phyloP scores from a whole-genome alignment of 92 coral and sea anemone genomes.

The Epizoanthus fatuus region DNA sequence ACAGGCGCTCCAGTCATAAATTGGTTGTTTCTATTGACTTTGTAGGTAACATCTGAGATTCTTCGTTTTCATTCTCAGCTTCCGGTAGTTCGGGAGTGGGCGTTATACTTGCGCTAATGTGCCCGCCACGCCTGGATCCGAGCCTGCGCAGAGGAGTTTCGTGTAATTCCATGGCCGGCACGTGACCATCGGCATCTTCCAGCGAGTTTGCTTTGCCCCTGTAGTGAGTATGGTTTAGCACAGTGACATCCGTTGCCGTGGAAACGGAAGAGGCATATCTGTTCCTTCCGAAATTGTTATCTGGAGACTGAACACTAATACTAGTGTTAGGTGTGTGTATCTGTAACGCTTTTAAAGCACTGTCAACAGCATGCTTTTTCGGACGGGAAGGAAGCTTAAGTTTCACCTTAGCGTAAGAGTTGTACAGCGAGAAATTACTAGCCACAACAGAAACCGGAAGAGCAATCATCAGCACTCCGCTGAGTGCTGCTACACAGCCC shows the following conservation, averaged over 20 bases:
- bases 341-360: conserved; percentile 89
- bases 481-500: conserved; percentile 93
- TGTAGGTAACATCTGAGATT: conserved; percentile 3
- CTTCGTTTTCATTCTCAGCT: conserved; percentile 69
- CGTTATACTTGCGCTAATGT: conserved; percentile 66
- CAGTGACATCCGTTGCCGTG: conserved; percentile 69
- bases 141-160: conserved; percentile 70
- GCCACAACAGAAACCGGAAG: conserved; percentile 99
- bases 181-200: conserved; percentile 41
- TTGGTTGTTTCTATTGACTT: neutral
- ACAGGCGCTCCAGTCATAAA: neutral
- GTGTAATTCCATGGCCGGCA: conserved; percentile 32
- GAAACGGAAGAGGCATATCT: conserved; percentile 87
- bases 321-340: conserved; percentile 89
- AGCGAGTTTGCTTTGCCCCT: conserved; percentile 65
- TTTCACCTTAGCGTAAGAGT: conserved; percentile 98
- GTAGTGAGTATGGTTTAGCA: conserved; percentile 52
- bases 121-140: conserved; percentile 68
- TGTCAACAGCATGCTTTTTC: conserved; percentile 85
- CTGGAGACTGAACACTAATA: conserved; percentile 78
- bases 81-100: conserved; percentile 96
- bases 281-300: conserved; percentile 69
- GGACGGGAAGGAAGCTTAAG: conserved; percentile 93
- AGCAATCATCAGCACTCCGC: conserved; percentile 99
- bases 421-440: conserved; percentile 94